Percentiles rank a stretch among this genome's conserved stretches.
These are phyloP conservation scores for Aphelenchoides bicaudatus DNA, from an alignment of 2,888 invertebrate genomes.

Conservation along the genomic window DNA sequence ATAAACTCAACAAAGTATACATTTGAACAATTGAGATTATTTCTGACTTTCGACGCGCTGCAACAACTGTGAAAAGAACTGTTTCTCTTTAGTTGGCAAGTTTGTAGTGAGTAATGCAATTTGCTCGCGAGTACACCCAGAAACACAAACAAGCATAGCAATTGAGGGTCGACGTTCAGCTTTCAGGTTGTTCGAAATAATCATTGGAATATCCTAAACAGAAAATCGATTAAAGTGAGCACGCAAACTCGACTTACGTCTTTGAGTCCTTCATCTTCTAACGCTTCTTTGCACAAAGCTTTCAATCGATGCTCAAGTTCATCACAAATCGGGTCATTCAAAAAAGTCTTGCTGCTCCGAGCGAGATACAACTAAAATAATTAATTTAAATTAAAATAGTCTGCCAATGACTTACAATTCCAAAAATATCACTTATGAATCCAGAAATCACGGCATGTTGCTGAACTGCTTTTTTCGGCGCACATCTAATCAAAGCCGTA, in stretches of 20 bases:
- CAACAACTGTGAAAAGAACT: constrained; percentile 13
- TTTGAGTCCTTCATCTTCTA: no score
- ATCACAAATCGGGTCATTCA: no score
- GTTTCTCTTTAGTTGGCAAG: constrained; percentile 10
- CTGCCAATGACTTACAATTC: background rate
- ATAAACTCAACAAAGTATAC: no score
- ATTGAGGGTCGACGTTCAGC: constrained; percentile 11
- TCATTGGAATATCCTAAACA: constrained; percentile 15
- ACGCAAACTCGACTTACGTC: background rate
- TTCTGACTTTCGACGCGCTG: no score
- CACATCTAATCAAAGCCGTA: background rate
- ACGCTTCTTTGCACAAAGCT: constrained; percentile 8
- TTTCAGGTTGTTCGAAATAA: constrained; percentile 15
- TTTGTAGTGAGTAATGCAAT: constrained; percentile 16
- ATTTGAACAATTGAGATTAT: no score
- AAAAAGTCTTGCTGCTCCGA: no score
- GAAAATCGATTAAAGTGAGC: constrained; percentile 4
- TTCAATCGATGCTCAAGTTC: constrained; percentile 1
- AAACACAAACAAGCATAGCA: background rate
- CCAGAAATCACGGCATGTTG: background rate
- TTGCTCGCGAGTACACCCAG: background rate
- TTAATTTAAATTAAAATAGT: background rate
- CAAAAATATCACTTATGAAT: constrained; percentile 2
- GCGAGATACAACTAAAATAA: constrained; percentile 1
- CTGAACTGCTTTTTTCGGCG: background rate